Evolutionary conservation across 2,888 invertebrate genomes (phyloP), one percentile per base, ranked within the genome.

Genomic region (Salticus scenicus): DNA sequence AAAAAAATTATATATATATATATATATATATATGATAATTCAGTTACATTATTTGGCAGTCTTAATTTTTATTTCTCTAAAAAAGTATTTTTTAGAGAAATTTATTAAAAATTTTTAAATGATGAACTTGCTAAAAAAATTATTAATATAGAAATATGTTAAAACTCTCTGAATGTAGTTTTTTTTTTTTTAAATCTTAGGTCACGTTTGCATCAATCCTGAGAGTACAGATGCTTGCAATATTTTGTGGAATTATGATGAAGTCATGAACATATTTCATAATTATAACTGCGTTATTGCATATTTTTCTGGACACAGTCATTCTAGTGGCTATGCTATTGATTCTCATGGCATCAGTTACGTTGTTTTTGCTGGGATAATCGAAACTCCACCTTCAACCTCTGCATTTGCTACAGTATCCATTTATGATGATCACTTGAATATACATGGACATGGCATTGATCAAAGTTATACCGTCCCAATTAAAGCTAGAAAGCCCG

Each of bases 261-360:
- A 91, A 33, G 89, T 91, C 5, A 84, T 91, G 24, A 73, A 89
- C 0, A 87, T 90, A 7, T 82, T 92, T 4, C 89, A 90, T 71
- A 69, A 87, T 1, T 89, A 90, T 86, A 73, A 69, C 2, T 90
- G 90, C 86, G 90, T 91, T 5, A 72, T 90, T n/a, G 90, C 90
- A 17, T 91, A 91, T 82, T 85, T 91, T 12, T 89, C 90, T 51
- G 92, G 92, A 0, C 92, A 92, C 87, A 90, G 90, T 57, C 92
- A 92, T 84, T 88, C 88, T 12, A 90, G 90, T 14, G 90, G 90
- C 2, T 89, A 89, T 87, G 89, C 89, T 20, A 64, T 89, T 0
- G 91, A 91, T 83, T 86, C 88, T 1, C 85, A 89, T 41, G 91
- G 90, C 4, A 90, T 91, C 31, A 90, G 90, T 73, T 91, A 91